Base-by-base conservation (phyloP, 2,113 vertebrate genomes). In the Burhinus bistriatus region DNA sequence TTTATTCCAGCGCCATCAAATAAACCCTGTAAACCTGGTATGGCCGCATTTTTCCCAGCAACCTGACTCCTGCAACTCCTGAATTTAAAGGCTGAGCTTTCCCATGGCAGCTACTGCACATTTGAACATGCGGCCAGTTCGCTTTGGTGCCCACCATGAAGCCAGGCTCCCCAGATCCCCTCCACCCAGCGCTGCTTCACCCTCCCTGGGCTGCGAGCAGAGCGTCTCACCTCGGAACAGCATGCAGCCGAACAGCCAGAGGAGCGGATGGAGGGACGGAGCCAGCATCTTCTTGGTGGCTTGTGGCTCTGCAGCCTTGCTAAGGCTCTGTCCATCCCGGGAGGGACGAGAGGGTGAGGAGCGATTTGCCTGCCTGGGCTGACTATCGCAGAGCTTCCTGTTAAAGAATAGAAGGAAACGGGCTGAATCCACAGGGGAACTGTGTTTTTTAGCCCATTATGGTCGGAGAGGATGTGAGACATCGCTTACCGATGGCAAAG, bases 331-430 rank as follows among this genome's bases (percentile, higher is more conserved):
- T 94, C 97, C 98, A 98, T 98, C 77, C 96, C 93, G 95, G 83
- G 96, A 93, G 77, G 68, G 93, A 92, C 47, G 1, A 34, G 81
- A 86, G 95, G 95, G 92, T 40, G 62, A 94, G 97, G 97, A 92
- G 91, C 23, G 20, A 49, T 83, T 68, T 93, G 95, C 91, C 95
- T 88, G 97, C 96, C 92, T 6, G 96, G 90, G 93, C 92, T 90
- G 96, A 96, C 97, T 98, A 97, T 98, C 93, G 2, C 75, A 70
- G 80, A 80, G 97, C 93, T 99, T 99, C 98, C 98, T 99, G 98
- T 98, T 80, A 91, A 99, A 98, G 98, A 99, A 99, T 99, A 97
- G 98, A 97, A 99, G 98, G 99, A 99, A 99, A 98, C 97, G 95
- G 97, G 97, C 98, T 98, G 97, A 95, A 95, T 97, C 89, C 96